Conservation (phyloP, 53 echinoderm and acorn worm genomes). For the Henricia sp. region DNA sequence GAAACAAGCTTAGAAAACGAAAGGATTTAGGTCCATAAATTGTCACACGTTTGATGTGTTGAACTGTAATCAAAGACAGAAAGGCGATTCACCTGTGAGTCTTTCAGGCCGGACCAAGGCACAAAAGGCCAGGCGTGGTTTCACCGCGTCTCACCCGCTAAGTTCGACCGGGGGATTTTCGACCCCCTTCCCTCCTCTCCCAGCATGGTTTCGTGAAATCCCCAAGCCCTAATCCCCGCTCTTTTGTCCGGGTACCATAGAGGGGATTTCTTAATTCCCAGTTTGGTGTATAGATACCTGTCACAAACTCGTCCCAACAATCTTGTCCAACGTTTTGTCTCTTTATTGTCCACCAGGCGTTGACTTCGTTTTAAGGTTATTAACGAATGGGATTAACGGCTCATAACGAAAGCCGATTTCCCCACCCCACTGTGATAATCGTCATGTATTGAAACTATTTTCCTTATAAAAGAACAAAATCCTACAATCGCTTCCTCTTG, state of each 20-base stretch:
- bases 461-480: too few species aligned
- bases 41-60: neutral
- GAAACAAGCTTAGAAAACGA: neutral
- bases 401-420: slow-evolving; percentile 45
- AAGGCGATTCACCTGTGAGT: slow-evolving; percentile 23
- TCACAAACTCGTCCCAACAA: neutral
- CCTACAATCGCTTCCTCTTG: neutral
- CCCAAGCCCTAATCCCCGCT: too few species aligned
- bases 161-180: too few species aligned
- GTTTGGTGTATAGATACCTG: slow-evolving; percentile 1
- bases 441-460: slow-evolving; percentile 4
- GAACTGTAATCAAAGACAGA: neutral
- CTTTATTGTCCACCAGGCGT: slow-evolving; percentile 48
- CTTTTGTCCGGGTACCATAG: neutral
- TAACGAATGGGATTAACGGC: slow-evolving; percentile 49
- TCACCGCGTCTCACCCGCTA: slow-evolving; percentile 34
- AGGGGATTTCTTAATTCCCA: neutral
- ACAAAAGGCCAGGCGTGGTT: slow-evolving; percentile 14
- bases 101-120: slow-evolving; percentile 9
- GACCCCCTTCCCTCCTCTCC: too few species aligned
- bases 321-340: neutral
- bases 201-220: slow-evolving; percentile 23
- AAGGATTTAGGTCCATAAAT: slow-evolving; percentile 18
- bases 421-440: neutral
- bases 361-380: slow-evolving; percentile 45